phyloP scores from a whole-genome alignment of 2,113 vertebrate genomes.

The Microtus ochrogaster region DNA sequence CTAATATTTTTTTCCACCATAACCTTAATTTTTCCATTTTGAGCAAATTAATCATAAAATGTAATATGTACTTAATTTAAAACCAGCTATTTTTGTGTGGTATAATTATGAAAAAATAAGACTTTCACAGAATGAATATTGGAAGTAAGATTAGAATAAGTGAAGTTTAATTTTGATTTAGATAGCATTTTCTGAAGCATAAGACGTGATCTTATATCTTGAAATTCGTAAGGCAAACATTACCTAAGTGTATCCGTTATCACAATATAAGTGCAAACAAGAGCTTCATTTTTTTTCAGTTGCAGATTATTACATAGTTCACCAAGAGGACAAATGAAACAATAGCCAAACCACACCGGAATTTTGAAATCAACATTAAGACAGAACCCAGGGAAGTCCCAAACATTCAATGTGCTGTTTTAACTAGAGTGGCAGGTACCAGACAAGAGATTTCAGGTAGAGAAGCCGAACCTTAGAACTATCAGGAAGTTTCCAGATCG shows the following conservation, averaged over 20 bases:
- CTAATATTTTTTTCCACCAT: conserved; percentile 3
- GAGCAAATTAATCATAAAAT: conserved; percentile 26
- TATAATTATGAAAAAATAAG: not conserved
- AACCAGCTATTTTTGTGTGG: not conserved
- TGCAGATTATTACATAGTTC: not conserved
- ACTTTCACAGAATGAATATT: not conserved
- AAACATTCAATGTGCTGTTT: not conserved
- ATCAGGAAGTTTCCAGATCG: not conserved
- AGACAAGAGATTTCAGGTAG: not conserved
- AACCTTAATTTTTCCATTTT: not conserved
- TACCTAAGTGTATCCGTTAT: not conserved
- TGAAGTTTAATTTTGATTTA: not conserved
- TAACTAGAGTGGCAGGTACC: not conserved
- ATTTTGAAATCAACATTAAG: not conserved
- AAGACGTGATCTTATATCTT: not conserved
- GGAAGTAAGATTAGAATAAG: not conserved
- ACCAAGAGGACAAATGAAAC: not conserved
- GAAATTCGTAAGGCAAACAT: conserved; percentile 9
- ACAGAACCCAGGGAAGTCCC: not conserved
- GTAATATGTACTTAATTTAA: not conserved
- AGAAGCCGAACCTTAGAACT: not conserved
- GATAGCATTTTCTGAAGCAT: not conserved
- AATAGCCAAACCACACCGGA: not conserved
- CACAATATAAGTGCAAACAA: not conserved
- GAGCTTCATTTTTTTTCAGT: not conserved